Evolutionary conservation across 2,113 vertebrate genomes (phyloP).

Genomic region (Microcebus tavaratra): DNA sequence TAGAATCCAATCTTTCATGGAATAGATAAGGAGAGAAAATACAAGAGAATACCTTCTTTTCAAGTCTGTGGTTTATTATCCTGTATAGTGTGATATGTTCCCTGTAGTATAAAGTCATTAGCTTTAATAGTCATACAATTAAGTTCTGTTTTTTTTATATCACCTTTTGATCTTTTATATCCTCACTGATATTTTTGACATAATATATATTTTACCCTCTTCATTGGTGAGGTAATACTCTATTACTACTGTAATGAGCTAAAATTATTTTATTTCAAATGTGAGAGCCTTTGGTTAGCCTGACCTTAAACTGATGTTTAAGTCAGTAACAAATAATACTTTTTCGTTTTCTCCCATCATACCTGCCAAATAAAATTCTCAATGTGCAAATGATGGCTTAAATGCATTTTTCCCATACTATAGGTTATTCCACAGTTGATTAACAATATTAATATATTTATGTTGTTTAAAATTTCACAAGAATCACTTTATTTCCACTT

Average conservation of each 20-base stretch:
- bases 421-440: not conserved
- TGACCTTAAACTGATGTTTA: not conserved
- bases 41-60: not conserved
- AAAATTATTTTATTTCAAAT: not conserved
- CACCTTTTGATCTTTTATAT: not conserved
- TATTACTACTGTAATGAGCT: not conserved
- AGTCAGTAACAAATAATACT: not conserved
- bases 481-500: not conserved
- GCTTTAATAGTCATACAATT: not conserved
- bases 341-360: not conserved
- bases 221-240: not conserved
- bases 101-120: not conserved
- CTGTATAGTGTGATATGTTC: not conserved
- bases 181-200: not conserved
- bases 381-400: not conserved
- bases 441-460: not conserved
- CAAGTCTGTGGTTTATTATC: not conserved
- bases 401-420: not conserved
- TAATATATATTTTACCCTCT: not conserved
- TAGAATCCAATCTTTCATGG: not conserved
- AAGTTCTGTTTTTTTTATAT: not conserved
- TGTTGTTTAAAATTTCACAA: not conserved
- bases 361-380: not conserved
- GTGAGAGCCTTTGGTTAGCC: not conserved
- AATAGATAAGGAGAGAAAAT: not conserved